phyloP scores from a whole-genome alignment of 1,140 invertebrate genomes.

The Lucilia cuprina region DNA sequence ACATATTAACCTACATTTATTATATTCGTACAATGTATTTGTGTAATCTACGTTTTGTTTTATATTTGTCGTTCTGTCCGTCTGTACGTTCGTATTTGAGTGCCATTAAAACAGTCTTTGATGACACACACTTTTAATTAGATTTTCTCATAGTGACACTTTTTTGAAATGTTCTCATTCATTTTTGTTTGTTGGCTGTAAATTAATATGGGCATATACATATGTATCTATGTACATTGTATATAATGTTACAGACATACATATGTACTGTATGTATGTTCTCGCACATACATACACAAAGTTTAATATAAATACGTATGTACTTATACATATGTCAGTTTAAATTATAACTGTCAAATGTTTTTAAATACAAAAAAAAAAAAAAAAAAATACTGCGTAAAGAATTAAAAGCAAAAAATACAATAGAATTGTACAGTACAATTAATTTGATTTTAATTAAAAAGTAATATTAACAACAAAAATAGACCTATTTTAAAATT shows the following conservation, averaged over 20 bases:
- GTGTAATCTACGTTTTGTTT: neutral
- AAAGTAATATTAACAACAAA: neutral
- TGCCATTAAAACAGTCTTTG: constrained; percentile 25
- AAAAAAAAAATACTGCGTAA: neutral
- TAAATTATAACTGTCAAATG: constrained; percentile 2
- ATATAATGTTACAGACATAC: neutral
- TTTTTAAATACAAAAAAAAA: neutral
- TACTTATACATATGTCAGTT: neutral
- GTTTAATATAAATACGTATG: too few species aligned
- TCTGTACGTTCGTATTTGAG: neutral
- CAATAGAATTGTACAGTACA: neutral
- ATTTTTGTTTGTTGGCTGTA: neutral
- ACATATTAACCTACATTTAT: too few species aligned
- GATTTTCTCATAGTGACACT: constrained; percentile 24
- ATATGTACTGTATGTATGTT: neutral
- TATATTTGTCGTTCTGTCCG: neutral
- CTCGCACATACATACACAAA: too few species aligned
- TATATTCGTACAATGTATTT: neutral
- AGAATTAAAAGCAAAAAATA: neutral
- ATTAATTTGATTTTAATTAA: neutral
- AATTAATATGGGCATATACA: neutral
- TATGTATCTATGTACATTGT: neutral
- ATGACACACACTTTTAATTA: constrained; percentile 29
- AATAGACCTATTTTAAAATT: too few species aligned
- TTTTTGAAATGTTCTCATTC: constrained; percentile 3